Percentiles rank a stretch among this genome's conserved stretches.
These are phyloP conservation scores for Mormyrops boulengeri DNA, from an alignment of 2,797 vertebrate genomes.

Conservation along the genomic window DNA sequence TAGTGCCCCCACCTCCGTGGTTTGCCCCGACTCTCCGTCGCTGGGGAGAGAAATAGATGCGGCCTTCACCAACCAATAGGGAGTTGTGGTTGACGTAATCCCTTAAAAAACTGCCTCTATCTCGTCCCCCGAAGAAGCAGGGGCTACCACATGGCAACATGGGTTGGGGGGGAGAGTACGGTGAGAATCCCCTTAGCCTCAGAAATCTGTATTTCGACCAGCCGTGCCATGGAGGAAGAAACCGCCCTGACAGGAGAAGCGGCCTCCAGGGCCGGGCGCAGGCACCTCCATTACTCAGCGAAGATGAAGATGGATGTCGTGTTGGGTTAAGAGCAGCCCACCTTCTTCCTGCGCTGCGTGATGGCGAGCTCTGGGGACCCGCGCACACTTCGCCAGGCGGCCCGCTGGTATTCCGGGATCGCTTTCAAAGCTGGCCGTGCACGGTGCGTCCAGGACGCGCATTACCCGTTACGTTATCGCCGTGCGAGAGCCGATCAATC, in stretches of 20 bases:
- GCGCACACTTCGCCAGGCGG: not conserved
- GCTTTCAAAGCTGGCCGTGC: not conserved
- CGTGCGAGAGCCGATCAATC: not conserved
- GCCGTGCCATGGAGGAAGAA: not conserved
- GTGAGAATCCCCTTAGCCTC: not conserved
- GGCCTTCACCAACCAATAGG: not conserved
- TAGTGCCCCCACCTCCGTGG: not conserved
- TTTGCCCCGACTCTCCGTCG: not conserved
- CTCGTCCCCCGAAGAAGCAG: not conserved
- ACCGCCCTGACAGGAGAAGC: not conserved
- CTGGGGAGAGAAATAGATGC: not conserved
- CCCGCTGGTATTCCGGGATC: not conserved
- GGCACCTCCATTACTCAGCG: constrained; percentile 16
- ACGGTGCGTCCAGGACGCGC: not conserved
- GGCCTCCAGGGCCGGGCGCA: not conserved
- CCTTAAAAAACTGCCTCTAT: not conserved
- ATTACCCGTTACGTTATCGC: not conserved
- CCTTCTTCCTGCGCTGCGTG: not conserved
- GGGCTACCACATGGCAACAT: not conserved
- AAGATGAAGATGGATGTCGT: constrained; percentile 16
- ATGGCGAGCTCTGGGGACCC: not conserved
- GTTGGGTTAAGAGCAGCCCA: not conserved
- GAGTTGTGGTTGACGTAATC: not conserved
- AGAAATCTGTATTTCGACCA: not conserved
- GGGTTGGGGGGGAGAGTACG: not conserved